Base-by-base conservation (phyloP, 2,797 vertebrate genomes). In the Selene dorsalis region DNA sequence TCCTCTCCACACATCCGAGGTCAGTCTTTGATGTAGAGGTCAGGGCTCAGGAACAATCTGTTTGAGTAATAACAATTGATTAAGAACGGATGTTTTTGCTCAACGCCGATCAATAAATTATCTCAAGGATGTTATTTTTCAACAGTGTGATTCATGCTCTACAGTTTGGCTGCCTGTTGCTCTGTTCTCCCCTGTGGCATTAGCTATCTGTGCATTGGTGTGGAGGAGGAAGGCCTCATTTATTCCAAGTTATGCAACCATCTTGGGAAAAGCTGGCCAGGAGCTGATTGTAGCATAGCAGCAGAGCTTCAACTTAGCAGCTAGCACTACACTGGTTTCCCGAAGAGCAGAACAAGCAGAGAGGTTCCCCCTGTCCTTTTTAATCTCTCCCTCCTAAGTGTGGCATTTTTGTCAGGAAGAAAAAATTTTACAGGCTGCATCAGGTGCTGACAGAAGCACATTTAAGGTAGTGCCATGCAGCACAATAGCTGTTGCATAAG, bases 221-320 rank as follows among this genome's bases (percentile, higher is more conserved):
- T 92, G 92, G 93, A 94, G 94, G 93, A 93, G 92, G 92, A 88
- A 91, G 80, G 85, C 86, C 91, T 91, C 73, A 88, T 93, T 89
- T 89, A 91, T 92, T 90, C 87, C 74, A 91, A 92, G 93, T 94
- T 94, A 95, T 85, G 92, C 91, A 95, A 95, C 88, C 82, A 89
- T 91, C 91, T 91, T 90, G 89, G 90, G 87, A 93, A 91, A 88
- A 84, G 91, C 86, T 88, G 90, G 88, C 86, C 87, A 81, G 83
- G 89, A 77, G 3, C 84, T 77, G 90, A 90, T 78, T 85, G 82
- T 83, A 90, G 83, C 84, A 82, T 55, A 67, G 79, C 75, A 4
- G 82, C 79, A 61, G 66, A 67, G 85, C 70, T 87, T 85, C 70
- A 77, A 82, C 76, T 87, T 68, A 77, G 73, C 81, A 88, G 87